phyloP scores from a whole-genome alignment of 2,888 invertebrate genomes.

The Chelonus formosanus region DNA sequence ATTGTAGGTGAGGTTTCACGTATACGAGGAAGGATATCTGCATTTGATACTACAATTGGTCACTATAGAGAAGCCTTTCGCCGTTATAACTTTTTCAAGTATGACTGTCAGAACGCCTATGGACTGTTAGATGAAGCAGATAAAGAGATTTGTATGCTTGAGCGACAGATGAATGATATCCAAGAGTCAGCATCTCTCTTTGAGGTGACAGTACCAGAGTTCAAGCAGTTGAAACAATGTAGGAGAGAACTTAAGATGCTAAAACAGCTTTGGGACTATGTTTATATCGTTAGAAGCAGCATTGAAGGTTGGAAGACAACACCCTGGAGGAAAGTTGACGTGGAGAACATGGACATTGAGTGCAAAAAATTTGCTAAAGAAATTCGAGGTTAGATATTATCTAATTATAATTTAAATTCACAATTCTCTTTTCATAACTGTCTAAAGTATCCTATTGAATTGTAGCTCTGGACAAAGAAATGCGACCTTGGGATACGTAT shows the following conservation, averaged over 20 bases:
- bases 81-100: slow-evolving; percentile 79
- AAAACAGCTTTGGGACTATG: slow-evolving; percentile 97
- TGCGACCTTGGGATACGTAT: slow-evolving; percentile 94
- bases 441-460: slow-evolving; percentile 20
- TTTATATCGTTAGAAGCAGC: slow-evolving; percentile 86
- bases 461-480: slow-evolving; percentile 88
- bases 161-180: slow-evolving; percentile 85
- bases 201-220: slow-evolving; percentile 94
- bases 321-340: slow-evolving; percentile 95
- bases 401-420: no score
- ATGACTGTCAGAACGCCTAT: slow-evolving; percentile 79
- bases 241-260: slow-evolving; percentile 88
- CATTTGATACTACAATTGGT: slow-evolving; percentile 84
- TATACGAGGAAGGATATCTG: slow-evolving; percentile 84
- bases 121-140: slow-evolving; percentile 80
- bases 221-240: slow-evolving; percentile 90
- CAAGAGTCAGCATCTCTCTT: slow-evolving; percentile 91
- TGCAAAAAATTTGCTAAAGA: slow-evolving; percentile 98
- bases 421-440: no score
- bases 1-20: slow-evolving; percentile 81
- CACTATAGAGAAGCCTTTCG: slow-evolving; percentile 91
- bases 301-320: slow-evolving; percentile 98
- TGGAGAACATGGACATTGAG: slow-evolving; percentile 98
- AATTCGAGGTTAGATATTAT: slow-evolving; percentile 69
- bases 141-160: slow-evolving; percentile 79